phyloP scores from a whole-genome alignment of 2,797 vertebrate species.

The Anguilla obscura region DNA sequence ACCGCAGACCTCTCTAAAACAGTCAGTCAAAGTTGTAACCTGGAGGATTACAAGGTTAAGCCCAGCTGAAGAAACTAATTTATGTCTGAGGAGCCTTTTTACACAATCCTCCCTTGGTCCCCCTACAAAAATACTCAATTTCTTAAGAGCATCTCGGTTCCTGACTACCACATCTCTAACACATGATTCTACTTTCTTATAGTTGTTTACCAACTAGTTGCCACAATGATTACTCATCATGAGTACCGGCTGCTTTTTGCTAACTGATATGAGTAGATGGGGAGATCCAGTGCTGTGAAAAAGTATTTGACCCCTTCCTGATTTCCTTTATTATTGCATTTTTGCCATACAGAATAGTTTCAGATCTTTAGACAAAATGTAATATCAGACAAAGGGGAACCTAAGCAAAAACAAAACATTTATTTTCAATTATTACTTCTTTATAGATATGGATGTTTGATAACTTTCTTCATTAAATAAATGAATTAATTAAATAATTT shows the following conservation, averaged over 20 bases:
- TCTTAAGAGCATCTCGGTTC: not conserved
- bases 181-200: not conserved
- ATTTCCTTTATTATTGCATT: no score
- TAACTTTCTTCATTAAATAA: no score
- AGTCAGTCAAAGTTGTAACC: not conserved
- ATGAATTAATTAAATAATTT: no score
- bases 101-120: not conserved
- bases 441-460: no score
- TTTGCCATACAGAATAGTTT: no score
- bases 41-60: slow-evolving; percentile 10
- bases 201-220: not conserved
- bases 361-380: no score
- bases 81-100: not conserved
- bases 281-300: not conserved
- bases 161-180: not conserved
- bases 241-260: not conserved
- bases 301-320: no score
- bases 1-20: not conserved
- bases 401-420: no score
- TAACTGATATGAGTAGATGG: not conserved
- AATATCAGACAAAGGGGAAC: no score
- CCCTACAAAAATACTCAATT: not conserved
- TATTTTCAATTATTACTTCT: no score
- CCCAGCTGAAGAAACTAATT: not conserved
- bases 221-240: not conserved